Percentiles rank a stretch among this genome's conserved stretches.
Conservation (phyloP, 2,888 invertebrate species). For the Polia nebulosa region DNA sequence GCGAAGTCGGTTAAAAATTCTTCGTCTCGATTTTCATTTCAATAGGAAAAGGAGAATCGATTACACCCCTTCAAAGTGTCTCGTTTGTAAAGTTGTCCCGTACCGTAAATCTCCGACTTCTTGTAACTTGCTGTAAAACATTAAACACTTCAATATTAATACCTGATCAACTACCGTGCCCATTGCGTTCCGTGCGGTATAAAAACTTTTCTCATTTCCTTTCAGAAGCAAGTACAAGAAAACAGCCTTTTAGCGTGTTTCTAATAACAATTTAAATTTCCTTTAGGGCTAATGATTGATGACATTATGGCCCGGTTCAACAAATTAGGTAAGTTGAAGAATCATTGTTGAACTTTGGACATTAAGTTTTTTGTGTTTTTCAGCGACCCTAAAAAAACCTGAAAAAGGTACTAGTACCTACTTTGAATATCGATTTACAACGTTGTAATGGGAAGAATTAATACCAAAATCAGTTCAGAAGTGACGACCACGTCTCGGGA, state of each 20-base stretch:
- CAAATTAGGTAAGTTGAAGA: slow-evolving; percentile 55
- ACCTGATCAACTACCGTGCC: slow-evolving; percentile 25
- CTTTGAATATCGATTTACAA: background rate
- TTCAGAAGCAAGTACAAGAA: slow-evolving; percentile 31
- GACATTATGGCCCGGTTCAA: slow-evolving; percentile 38
- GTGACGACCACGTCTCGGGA: no score
- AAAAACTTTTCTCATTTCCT: slow-evolving; percentile 61
- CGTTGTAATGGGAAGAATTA: background rate
- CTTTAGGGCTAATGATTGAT: slow-evolving; percentile 55
- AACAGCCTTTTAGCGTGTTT: slow-evolving; percentile 54
- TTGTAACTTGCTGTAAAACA: slow-evolving; percentile 21
- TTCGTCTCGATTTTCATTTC: background rate
- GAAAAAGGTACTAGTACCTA: no score
- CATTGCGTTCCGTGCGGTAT: slow-evolving; percentile 18
- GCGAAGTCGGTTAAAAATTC: background rate
- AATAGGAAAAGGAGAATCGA: background rate
- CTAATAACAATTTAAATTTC: slow-evolving; percentile 60
- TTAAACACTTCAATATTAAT: slow-evolving; percentile 23
- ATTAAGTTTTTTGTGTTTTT: slow-evolving; percentile 36
- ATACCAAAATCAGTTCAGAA: no score
- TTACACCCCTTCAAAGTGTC: background rate
- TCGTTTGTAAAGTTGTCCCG: slow-evolving; percentile 1
- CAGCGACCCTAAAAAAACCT: slow-evolving; percentile 10
- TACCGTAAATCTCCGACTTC: background rate
- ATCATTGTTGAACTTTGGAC: slow-evolving; percentile 56